These are phyloP conservation scores for Siderastrea radians DNA, from an alignment of 92 coral and sea anemone genomes.

Conservation along the genomic window DNA sequence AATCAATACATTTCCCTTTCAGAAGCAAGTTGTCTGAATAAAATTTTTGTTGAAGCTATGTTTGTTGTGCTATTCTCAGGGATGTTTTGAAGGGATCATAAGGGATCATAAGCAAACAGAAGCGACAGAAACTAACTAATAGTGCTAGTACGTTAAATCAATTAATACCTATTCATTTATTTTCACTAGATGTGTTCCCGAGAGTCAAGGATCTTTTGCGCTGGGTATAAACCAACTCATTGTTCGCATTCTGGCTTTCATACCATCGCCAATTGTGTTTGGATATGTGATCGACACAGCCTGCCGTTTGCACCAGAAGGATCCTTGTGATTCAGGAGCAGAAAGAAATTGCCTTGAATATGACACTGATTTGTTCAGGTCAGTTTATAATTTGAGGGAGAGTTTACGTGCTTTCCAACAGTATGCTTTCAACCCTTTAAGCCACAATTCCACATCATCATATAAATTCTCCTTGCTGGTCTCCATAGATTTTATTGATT, in stretches of 20 bases:
- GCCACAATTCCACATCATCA: too few relatives aligned
- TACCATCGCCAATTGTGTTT: constrained; percentile 90
- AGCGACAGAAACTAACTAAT: neutral
- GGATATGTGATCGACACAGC: constrained; percentile 88
- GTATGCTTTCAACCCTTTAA: too few relatives aligned
- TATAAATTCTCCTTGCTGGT: too few relatives aligned
- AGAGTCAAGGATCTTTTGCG: constrained; percentile 97
- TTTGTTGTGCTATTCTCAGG: too few relatives aligned
- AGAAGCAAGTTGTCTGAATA: too few relatives aligned
- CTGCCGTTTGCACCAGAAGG: constrained; percentile 83
- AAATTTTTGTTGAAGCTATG: too few relatives aligned
- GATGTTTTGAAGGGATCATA: too few relatives aligned
- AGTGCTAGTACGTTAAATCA: neutral
- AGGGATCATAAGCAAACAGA: too few relatives aligned
- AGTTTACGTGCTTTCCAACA: too few relatives aligned
- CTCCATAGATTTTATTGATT: too few relatives aligned
- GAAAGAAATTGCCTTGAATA: constrained; percentile 93
- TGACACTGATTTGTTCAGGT: constrained; percentile 86
- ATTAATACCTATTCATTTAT: neutral
- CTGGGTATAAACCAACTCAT: constrained; percentile 94
- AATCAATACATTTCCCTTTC: too few relatives aligned
- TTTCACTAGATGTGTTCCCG: constrained; percentile 85
- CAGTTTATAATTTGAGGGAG: neutral
- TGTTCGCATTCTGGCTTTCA: constrained; percentile 88
- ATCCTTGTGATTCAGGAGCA: constrained; percentile 85